Base-by-base conservation (phyloP, 2,797 vertebrate genomes). In the Phaenicophaeus curvirostris region DNA sequence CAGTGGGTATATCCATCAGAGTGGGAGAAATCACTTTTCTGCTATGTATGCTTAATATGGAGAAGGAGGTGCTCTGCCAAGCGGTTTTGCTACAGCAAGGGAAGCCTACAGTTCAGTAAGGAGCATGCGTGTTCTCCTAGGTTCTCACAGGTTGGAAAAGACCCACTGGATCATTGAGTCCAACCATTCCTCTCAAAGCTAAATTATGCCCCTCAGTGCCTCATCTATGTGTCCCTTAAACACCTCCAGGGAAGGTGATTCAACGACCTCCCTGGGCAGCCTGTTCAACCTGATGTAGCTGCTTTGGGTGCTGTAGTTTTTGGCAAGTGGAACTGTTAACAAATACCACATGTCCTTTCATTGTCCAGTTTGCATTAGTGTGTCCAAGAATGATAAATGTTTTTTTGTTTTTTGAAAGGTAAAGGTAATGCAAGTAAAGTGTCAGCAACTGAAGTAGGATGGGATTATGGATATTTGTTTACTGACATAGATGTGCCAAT, bases 1-100 rank as follows among this genome's bases (percentile, higher is more conserved):
- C 1, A 1, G 13, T 30, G 66, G 9, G 3, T 25, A 5, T 15
- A 24, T 13, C 18, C 11, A 9, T n/a, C 19, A 31, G 41, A 4
- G 46, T 1, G 2, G 19, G 21, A 24, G 37, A 51, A 50, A n/a
- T 33, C 5, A 4, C 58, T 15, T 4, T 0, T 37, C 66, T n/a
- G n/a, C n/a, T n/a, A n/a, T n/a, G n/a, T 5, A 0, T 30, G 27
- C 17, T 13, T 33, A 4, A 8, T 3, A 16, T 27, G 25, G 55
- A 66, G 46, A 51, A 51, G 20, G 44, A 51, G 69, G 53, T 62
- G 41, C 50, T 68, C n/a, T 25, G 13, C 7, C 1, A 1, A 33
- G 55, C 2, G 5, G 31, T 46, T 72, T 79, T 37, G 35, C 48
- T 39, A 7, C n/a, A n/a, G n/a, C n/a, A n/a, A n/a, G n/a, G n/a